Base-by-base conservation (phyloP, 2,888 invertebrate genomes). In the Monochamus alternatus region DNA sequence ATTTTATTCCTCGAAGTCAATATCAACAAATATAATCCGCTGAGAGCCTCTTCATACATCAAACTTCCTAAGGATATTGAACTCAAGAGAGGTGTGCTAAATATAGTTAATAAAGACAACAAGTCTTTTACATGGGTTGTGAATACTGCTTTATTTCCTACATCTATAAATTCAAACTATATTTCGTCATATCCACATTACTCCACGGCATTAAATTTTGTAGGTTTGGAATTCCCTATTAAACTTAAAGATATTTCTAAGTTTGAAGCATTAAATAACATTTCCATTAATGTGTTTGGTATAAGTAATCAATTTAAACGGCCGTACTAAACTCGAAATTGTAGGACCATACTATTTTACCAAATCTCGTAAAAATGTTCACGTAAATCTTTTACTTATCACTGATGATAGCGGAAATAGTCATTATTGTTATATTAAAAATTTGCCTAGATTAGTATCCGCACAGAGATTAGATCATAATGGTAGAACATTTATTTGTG, bases 371-470 rank as follows among this genome's bases (percentile, higher is more conserved):
- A 55, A 55, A 55, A n/a, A 4, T 14, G 14, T 30, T 4, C 30
- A 58, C n/a, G 58, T 58, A 58, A 58, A 58, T 58, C 58, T 58
- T 22, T 58, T 58, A 30, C 58, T 58, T n/a, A 3, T 58, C 30
- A 58, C 52, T n/a, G 52, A 55, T 55, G 52, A 55, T 2, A 55
- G 14, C 12, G 52, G 52, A 12, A 55, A 55, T 55, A 55, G 12
- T 55, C 52, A 55, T 55, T 22, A 22, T 22, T 22, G 22, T 22
- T 22, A 22, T 22, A 22, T 22, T 22, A 22, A 22, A 22, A 22
- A 22, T 22, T 22, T 22, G 22, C 1, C 22, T 22, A 58, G 7
- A 8, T 58, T 58, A 58, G 30, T 30, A 58, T 58, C 58, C 8
- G n/a, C 7, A 22, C 58, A 58, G n/a, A 58, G 8, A n/a, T 58